Evolutionary conservation across 1,140 invertebrate species (phyloP).

Genomic region (Drosophila lacteicornis): DNA sequence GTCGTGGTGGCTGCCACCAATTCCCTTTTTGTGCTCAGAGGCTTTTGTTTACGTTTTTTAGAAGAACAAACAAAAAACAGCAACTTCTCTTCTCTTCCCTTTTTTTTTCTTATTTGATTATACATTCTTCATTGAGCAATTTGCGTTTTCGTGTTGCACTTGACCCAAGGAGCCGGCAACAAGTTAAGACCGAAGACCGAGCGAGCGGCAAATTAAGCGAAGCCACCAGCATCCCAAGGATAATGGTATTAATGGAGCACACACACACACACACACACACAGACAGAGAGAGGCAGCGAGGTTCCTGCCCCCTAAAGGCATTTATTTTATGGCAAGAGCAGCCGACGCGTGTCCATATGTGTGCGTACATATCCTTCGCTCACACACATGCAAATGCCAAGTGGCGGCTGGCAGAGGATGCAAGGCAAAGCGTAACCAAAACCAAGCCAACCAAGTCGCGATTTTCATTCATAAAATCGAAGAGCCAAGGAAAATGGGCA

Average conservation of each 20-base stretch:
- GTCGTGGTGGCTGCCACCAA: conserved; percentile 9
- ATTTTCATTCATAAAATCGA: conserved; percentile 80
- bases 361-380: conserved; percentile 34
- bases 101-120: conserved; percentile 49
- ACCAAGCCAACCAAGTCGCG: conserved; percentile 64
- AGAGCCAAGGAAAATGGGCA: conserved; percentile 74
- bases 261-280: not conserved
- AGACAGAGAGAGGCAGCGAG: not conserved
- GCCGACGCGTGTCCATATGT: conserved; percentile 36
- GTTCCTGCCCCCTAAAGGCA: conserved; percentile 60
- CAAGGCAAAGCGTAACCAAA: conserved; percentile 57
- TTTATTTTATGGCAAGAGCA: conserved; percentile 67
- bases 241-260: conserved; percentile 62
- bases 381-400: conserved; percentile 62
- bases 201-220: conserved; percentile 54
- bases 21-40: not conserved
- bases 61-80: conserved; percentile 30
- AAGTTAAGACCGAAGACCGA: conserved; percentile 51
- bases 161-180: conserved; percentile 68
- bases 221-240: conserved; percentile 51
- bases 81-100: conserved; percentile 7
- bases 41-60: conserved; percentile 47
- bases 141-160: conserved; percentile 61
- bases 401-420: conserved; percentile 30
- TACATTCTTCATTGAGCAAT: conserved; percentile 65